phyloP scores from a whole-genome alignment of 2,888 invertebrate genomes.

The Trichacis sp. region DNA sequence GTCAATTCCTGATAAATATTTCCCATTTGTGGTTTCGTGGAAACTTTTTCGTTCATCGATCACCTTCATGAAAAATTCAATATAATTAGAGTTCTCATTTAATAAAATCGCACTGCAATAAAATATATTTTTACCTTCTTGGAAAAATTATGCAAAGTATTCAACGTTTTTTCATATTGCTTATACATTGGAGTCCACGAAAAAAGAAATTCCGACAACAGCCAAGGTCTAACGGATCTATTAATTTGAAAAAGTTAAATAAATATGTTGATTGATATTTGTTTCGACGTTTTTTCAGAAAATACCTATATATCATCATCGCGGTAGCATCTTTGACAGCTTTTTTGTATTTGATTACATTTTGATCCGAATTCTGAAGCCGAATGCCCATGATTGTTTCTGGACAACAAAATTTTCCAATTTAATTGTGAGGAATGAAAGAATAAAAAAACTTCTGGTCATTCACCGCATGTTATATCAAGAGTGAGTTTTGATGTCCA shows the following conservation, averaged over 20 bases:
- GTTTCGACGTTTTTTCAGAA: too few relatives aligned
- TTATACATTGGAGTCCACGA: slow-evolving; percentile 5
- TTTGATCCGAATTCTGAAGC: slow-evolving; percentile 18
- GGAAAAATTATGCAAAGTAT: slow-evolving; percentile 33
- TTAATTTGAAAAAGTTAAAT: too few relatives aligned
- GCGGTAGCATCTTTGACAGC: slow-evolving; percentile 21
- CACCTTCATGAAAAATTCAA: too few relatives aligned
- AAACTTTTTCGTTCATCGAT: too few relatives aligned
- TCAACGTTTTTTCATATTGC: slow-evolving; percentile 11
- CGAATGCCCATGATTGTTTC: slow-evolving; percentile 62
- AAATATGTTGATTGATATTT: too few relatives aligned
- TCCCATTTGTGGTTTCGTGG: too few relatives aligned
- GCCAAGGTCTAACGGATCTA: slow-evolving; percentile 17
- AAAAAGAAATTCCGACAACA: slow-evolving; percentile 13
- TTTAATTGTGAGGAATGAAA: too few relatives aligned
- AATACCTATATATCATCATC: not conserved
- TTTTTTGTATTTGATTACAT: slow-evolving; percentile 19
- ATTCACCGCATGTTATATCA: slow-evolving; percentile 27
- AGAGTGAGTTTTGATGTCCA: slow-evolving; percentile 21
- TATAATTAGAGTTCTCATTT: too few relatives aligned
- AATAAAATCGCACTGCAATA: too few relatives aligned
- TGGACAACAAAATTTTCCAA: too few relatives aligned
- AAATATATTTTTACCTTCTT: slow-evolving; percentile 32
- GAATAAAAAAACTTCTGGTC: too few relatives aligned
- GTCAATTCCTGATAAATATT: too few relatives aligned